Base-by-base conservation (phyloP, 2,113 vertebrate genomes). In the Rhinoderma darwinii region DNA sequence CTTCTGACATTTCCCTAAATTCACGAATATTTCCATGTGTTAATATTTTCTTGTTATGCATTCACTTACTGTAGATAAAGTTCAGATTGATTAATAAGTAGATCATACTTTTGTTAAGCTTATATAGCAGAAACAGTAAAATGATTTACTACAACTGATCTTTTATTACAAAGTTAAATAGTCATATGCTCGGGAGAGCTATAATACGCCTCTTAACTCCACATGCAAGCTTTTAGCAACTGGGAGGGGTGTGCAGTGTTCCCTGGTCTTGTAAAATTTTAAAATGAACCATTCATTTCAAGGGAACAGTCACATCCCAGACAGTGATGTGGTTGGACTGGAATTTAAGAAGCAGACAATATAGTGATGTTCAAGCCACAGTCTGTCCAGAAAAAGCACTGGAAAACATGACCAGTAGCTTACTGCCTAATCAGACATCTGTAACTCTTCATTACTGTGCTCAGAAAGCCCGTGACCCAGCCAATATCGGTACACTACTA, bases 341-440 rank as follows among this genome's bases (percentile, higher is more conserved):
- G 82, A 84, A 84, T 84, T 68, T 72, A n/a, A 74, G 44, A 51
- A 74, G 35, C 50, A 84, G 82, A 84, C 68, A 73, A 83, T 74
- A 39, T 50, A 25, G 18, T 37, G 20, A 84, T 37, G 35, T 35
- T 51, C 7, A 56, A 84, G 63, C 82, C 82, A 84, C 82, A 73
- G 68, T 73, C 22, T 37, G 63, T 72, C 47, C 15, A 39, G 43
- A 44, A 56, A 68, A 51, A 39, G 82, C 17, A 2, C 68, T 84
- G 82, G 68, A 84, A 84, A 84, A 84, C 44, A 35, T 84, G 82
- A 84, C 82, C 70, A 74, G n/a, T 18, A 56, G 15, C 30, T 59
- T 74, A 56, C 43, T 30, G 11, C 41, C 39, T 72, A 84, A 70
- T 37, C 44, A n/a, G 15, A 74, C 82, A 83, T 83, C 44, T 72